Base-by-base conservation (phyloP, 2,797 vertebrate species). In the Leptatherina wallacei region DNA sequence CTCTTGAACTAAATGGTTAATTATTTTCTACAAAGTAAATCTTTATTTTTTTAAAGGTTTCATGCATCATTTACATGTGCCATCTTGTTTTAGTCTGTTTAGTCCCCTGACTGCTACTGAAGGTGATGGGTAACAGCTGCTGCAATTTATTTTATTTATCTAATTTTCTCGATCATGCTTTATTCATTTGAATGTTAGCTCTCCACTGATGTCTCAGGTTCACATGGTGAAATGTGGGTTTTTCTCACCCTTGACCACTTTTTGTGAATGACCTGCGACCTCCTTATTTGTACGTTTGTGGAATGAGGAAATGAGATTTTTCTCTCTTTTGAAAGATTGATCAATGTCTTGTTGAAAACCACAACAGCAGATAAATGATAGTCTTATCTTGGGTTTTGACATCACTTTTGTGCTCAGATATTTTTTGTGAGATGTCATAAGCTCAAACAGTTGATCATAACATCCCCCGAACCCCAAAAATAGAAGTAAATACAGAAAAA, bases 391-490 rank as follows among this genome's bases (percentile, higher is more conserved):
- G 29, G 20, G 20, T 13, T 42, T 44, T 83, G 79, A 86, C 82
- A 80, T 83, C 76, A 76, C 67, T 59, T 73, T 30, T 42, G 44
- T 33, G 52, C 10, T 42, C 18, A 71, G 20, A 74, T 38, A 32
- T 71, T 0, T 75, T 78, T 67, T 14, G 29, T 67, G 11, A 62
- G 35, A 14, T 72, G 77, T 84, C 71, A 44, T 73, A 69, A 83
- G 80, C 56, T 58, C 67, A 42, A 76, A 77, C 77, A 69, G 88
- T 87, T 69, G 73, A 88, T 90, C 77, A 63, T 7, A 38, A 61
- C 0, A 5, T 73, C 76, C 33, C 24, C 24, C 7, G 14, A 0
- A 20, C 61, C 61, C 30, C 33, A 61, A 51, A 38, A 35, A 10
- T 1, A 42, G 2, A 47, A 47, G 20, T 47, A 47, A 47, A 47